These are phyloP conservation scores for Trachythela sp. DNA, from an alignment of 64 coral and sea anemone species.

Conservation along the genomic window DNA sequence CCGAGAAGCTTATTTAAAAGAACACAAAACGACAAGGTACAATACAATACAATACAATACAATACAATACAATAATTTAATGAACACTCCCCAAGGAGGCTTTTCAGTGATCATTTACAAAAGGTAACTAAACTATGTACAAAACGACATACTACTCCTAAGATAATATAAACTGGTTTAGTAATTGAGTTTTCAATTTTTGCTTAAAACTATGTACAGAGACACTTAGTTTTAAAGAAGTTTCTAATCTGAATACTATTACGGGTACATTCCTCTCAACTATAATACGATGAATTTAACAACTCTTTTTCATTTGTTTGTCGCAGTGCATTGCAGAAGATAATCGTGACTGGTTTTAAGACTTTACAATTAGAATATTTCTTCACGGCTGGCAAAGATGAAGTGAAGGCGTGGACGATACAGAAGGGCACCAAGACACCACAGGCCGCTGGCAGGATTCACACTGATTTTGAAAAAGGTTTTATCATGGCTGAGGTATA, in stretches of 20 bases:
- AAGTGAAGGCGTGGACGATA: slow-evolving; percentile 99
- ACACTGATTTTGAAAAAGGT: slow-evolving; percentile 97
- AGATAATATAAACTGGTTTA: too few relatives aligned
- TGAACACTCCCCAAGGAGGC: too few relatives aligned
- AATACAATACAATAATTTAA: too few relatives aligned
- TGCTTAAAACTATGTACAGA: too few relatives aligned
- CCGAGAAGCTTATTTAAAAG: slow-evolving; percentile 61
- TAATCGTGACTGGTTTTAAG: slow-evolving; percentile 93
- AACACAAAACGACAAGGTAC: slow-evolving; percentile 68
- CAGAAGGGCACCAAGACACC: slow-evolving; percentile 95
- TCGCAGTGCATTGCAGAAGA: slow-evolving; percentile 78
- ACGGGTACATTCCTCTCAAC: too few relatives aligned
- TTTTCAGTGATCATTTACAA: too few relatives aligned
- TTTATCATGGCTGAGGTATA: slow-evolving; percentile 87
- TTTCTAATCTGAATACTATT: too few relatives aligned
- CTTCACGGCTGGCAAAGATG: slow-evolving; percentile 94
- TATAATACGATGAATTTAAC: too few relatives aligned
- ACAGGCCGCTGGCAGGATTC: slow-evolving; percentile 89
- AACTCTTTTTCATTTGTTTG: neutral
- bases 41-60: neutral
- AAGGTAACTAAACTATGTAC: too few relatives aligned
- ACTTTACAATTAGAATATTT: slow-evolving; percentile 93
- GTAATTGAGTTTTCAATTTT: too few relatives aligned
- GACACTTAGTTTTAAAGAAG: too few relatives aligned
- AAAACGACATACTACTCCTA: too few relatives aligned